These are phyloP conservation scores for Dynastes maya DNA, from an alignment of 2,888 invertebrate species.

Conservation along the genomic window DNA sequence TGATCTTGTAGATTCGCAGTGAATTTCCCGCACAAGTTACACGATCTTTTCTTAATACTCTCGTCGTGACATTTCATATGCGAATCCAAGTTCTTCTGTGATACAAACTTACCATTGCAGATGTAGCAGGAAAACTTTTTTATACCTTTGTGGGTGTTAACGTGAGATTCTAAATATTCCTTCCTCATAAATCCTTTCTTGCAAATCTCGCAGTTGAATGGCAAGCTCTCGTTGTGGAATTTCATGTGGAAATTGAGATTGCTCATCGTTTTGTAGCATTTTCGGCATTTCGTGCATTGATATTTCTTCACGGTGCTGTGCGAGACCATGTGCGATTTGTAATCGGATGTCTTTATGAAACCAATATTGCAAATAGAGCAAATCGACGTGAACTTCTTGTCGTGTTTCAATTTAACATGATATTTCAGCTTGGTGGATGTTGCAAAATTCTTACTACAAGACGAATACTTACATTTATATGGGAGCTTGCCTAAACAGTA, in stretches of 20 bases:
- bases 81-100: constrained; percentile 67
- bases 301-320: constrained; percentile 68
- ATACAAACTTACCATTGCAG: constrained; percentile 67
- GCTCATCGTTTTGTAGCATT: constrained; percentile 67
- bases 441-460: constrained; percentile 67
- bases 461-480: constrained; percentile 62
- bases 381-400: constrained; percentile 67
- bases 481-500: constrained; percentile 66
- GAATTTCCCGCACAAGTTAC: constrained; percentile 67
- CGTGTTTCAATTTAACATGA: constrained; percentile 67
- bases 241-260: constrained; percentile 69
- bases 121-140: constrained; percentile 65
- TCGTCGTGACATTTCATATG: constrained; percentile 68
- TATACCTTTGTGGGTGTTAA: constrained; percentile 66
- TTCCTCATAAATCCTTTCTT: constrained; percentile 68
- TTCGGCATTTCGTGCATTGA: constrained; percentile 65
- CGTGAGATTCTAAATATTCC: constrained; percentile 67
- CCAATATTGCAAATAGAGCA: constrained; percentile 69
- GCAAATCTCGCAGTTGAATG: constrained; percentile 65
- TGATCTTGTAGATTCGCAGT: constrained; percentile 67
- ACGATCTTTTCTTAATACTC: constrained; percentile 62
- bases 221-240: constrained; percentile 64
- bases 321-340: constrained; percentile 67
- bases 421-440: constrained; percentile 66
- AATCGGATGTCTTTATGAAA: constrained; percentile 67